Evolutionary conservation across 2,113 vertebrate genomes (phyloP).

Genomic region (Shinisaurus crocodilurus): DNA sequence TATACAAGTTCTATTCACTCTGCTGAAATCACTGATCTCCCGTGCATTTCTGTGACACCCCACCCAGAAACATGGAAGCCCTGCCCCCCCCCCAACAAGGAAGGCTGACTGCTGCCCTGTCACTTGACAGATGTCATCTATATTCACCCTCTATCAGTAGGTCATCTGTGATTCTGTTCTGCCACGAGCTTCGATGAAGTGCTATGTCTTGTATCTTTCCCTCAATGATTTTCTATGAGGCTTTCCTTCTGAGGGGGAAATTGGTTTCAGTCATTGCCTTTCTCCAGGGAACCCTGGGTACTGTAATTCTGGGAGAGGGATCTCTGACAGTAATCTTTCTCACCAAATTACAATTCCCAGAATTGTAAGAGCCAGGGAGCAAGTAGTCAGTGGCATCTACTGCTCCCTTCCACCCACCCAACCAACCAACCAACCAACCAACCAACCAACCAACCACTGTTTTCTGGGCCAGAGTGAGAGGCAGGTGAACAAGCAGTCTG

Average conservation of each 20-base stretch:
- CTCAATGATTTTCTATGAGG: not conserved
- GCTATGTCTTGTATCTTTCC: not conserved
- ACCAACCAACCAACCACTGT: too few relatives aligned
- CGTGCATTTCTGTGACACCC: not conserved
- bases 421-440: too few relatives aligned
- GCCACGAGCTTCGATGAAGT: not conserved
- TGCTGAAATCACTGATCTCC: not conserved
- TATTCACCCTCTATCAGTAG: not conserved
- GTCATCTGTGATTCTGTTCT: not conserved
- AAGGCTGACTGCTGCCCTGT: not conserved
- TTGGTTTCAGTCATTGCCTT: not conserved
- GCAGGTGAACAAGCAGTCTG: too few relatives aligned
- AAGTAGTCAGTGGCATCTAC: too few relatives aligned
- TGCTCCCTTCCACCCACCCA: too few relatives aligned
- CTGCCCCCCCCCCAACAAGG: fast-evolving
- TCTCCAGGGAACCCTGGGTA: not conserved
- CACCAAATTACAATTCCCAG: not conserved
- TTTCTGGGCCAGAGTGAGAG: too few relatives aligned
- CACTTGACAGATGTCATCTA: not conserved
- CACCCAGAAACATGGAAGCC: not conserved
- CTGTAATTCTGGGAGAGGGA: not conserved
- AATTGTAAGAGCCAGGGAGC: not conserved
- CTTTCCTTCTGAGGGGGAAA: not conserved
- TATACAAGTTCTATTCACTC: not conserved
- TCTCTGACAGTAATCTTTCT: not conserved